A percentile compares a stretch with the other conserved stretches of the same genome.
Evolutionary conservation across 35 echinoderm and acorn worm species (phyloP).

Genomic region (Heliocidaris erythrogramma): DNA sequence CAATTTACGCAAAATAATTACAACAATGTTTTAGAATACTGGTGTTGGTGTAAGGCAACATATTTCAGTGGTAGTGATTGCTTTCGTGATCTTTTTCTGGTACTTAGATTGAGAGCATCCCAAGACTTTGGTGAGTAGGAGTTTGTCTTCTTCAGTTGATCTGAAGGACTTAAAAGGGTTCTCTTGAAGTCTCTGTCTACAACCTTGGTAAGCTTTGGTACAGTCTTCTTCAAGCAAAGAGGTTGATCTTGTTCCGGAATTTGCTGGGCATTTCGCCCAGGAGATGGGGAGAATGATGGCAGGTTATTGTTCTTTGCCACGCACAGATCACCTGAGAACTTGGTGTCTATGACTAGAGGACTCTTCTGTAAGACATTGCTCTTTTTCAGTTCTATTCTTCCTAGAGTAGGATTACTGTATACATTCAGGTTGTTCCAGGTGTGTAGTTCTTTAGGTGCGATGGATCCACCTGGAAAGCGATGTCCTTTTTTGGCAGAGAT

Average conservation of each 20-base stretch:
- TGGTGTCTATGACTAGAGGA: background rate
- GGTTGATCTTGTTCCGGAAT: background rate
- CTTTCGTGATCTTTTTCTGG: background rate
- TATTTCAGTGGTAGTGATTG: slow-evolving; percentile 14
- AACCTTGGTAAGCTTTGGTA: background rate
- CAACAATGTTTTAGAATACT: too few species aligned
- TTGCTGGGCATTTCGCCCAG: background rate
- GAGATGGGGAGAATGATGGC: background rate
- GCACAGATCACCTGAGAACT: background rate
- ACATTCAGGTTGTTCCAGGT: background rate
- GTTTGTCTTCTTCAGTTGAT: background rate
- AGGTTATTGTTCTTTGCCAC: background rate
- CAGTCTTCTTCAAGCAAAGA: background rate
- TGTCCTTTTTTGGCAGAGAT: background rate
- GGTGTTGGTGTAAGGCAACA: background rate
- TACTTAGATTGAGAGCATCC: background rate
- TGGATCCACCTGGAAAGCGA: background rate
- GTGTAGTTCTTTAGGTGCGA: background rate
- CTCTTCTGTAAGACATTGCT: background rate
- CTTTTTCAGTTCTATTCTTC: background rate
- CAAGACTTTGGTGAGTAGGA: background rate
- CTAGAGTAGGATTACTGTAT: background rate
- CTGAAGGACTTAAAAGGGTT: background rate
- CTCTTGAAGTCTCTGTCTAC: background rate
- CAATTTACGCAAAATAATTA: too few species aligned